Conservation (phyloP, 2,113 vertebrate species). For the Craseonycteris thonglongyai region DNA sequence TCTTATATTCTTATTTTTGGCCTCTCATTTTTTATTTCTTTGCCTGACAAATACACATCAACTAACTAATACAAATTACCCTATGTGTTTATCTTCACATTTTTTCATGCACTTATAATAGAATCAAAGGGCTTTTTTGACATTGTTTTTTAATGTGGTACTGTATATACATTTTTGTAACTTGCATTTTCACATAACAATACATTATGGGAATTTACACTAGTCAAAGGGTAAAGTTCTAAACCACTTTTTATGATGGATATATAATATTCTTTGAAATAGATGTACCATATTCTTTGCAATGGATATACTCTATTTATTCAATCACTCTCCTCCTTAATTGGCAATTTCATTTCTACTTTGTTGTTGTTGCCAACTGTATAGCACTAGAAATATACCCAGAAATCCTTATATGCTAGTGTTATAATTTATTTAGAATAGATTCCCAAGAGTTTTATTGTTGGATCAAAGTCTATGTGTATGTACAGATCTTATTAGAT, state of each 20-base stretch:
- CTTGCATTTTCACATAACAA: not conserved
- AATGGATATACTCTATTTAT: not conserved
- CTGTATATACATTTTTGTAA: not conserved
- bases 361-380: not conserved
- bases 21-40: not conserved
- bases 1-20: not conserved
- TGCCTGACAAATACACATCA: not conserved
- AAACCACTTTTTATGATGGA: not conserved
- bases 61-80: not conserved
- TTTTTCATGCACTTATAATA: not conserved
- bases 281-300: not conserved
- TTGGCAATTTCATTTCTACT: not conserved
- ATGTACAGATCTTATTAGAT: not conserved
- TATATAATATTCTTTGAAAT: not conserved
- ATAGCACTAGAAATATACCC: not conserved
- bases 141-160: not conserved
- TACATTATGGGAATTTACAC: not conserved
- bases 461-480: not conserved
- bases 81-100: not conserved
- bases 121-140: not conserved
- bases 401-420: not conserved
- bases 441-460: not conserved
- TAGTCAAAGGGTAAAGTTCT: not conserved
- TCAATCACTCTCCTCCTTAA: not conserved
- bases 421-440: not conserved